Conservation (phyloP, 1,140 invertebrate genomes). For the Drosophila mauritiana region DNA sequence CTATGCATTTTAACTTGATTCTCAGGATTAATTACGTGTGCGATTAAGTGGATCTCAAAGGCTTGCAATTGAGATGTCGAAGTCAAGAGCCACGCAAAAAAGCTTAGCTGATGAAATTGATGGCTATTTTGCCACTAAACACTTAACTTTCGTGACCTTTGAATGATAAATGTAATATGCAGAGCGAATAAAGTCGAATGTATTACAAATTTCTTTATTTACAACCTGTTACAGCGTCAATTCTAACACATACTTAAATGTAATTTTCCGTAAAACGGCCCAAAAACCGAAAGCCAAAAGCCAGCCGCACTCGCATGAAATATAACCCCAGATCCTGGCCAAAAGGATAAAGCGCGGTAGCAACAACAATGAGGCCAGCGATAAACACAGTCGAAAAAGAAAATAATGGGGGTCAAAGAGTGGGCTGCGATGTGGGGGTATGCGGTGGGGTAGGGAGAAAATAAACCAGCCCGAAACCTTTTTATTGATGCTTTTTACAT, state of each 20-base stretch:
- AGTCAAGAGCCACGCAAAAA: neutral
- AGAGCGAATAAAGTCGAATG: slow-evolving; percentile 47
- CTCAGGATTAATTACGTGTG: slow-evolving; percentile 54
- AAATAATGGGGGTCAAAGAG: slow-evolving; percentile 24
- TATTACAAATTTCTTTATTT: slow-evolving; percentile 65
- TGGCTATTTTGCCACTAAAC: neutral
- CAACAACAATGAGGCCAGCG: slow-evolving; percentile 41
- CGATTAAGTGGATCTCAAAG: slow-evolving; percentile 11
- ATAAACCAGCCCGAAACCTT: slow-evolving; percentile 60
- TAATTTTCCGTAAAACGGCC: slow-evolving; percentile 71
- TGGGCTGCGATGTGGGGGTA: neutral
- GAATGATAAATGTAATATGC: slow-evolving; percentile 23
- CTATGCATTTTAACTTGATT: slow-evolving; percentile 11
- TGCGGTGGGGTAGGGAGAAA: slow-evolving; percentile 9
- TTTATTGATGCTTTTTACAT: slow-evolving; percentile 82
- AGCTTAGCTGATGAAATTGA: neutral
- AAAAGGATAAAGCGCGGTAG: slow-evolving; percentile 71
- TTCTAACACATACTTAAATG: slow-evolving; percentile 83
- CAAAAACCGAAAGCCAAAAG: slow-evolving; percentile 60
- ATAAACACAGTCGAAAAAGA: slow-evolving; percentile 57
- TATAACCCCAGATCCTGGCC: slow-evolving; percentile 55
- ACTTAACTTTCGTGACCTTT: neutral
- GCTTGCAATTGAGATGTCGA: slow-evolving; percentile 10
- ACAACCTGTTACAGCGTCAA: slow-evolving; percentile 79
- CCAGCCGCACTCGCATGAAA: slow-evolving; percentile 40